Evolutionary conservation across 2,113 vertebrate genomes (phyloP).

Genomic region (Pterophyllum scalare): DNA sequence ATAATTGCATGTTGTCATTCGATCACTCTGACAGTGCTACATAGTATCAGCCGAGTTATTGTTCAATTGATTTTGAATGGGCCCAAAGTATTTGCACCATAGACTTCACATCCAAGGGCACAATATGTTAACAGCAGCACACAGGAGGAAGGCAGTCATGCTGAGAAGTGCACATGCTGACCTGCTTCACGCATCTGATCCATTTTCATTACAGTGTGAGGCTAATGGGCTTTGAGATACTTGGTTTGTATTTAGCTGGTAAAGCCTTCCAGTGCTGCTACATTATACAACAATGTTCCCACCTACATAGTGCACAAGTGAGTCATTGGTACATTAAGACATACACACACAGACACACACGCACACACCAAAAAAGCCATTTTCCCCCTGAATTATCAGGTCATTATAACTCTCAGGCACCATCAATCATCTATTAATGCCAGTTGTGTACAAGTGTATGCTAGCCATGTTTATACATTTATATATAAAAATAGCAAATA

Average conservation of each 20-base stretch:
- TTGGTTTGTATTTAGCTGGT: background rate
- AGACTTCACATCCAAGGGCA: background rate
- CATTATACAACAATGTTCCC: slow-evolving; percentile 6
- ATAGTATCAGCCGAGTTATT: background rate
- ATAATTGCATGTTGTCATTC: background rate
- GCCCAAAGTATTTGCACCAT: background rate
- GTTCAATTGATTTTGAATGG: background rate
- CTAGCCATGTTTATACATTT: background rate
- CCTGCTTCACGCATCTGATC: background rate
- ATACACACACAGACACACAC: background rate
- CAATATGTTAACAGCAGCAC: background rate
- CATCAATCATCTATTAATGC: background rate
- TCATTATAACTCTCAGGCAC: background rate
- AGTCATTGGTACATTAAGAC: slow-evolving; percentile 20
- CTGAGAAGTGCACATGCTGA: background rate
- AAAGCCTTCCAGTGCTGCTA: background rate
- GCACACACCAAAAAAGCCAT: background rate
- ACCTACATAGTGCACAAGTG: slow-evolving; percentile 12
- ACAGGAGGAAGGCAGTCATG: background rate
- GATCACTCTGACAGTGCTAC: background rate
- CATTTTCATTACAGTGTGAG: background rate
- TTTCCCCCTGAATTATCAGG: background rate
- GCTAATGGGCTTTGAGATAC: background rate
- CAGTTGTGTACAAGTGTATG: background rate
- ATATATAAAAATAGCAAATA: slow-evolving; percentile 5